These are phyloP conservation scores for Conger conger DNA, from an alignment of 2,113 vertebrate genomes.

Conservation along the genomic window DNA sequence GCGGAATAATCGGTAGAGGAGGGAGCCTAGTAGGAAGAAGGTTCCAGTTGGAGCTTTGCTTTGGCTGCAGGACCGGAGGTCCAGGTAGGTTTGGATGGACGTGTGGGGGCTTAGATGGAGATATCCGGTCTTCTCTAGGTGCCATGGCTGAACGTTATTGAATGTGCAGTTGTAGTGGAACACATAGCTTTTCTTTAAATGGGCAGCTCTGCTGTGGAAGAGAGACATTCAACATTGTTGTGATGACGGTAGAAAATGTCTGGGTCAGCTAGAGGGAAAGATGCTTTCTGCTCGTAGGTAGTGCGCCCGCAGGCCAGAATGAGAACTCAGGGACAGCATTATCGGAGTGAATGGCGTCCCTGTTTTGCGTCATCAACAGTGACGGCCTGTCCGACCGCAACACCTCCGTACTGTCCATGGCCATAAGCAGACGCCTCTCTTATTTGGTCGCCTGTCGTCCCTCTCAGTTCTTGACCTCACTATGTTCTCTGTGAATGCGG, in stretches of 20 bases:
- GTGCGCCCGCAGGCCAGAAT: background rate
- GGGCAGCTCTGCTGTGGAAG: background rate
- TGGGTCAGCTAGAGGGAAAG: background rate
- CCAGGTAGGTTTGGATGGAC: background rate
- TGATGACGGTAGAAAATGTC: conserved; percentile 27
- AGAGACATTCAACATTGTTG: conserved; percentile 14
- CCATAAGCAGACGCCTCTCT: background rate
- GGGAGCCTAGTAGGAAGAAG: background rate
- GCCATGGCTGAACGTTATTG: background rate
- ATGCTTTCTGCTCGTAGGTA: background rate
- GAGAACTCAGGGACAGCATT: too few relatives aligned
- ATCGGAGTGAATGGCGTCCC: too few relatives aligned
- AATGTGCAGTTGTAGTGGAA: too few relatives aligned
- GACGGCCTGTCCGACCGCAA: too few relatives aligned
- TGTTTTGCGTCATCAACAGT: too few relatives aligned
- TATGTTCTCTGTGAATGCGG: too few relatives aligned
- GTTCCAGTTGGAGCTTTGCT: background rate
- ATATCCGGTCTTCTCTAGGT: too few relatives aligned
- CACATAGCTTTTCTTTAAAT: background rate
- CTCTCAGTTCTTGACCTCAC: too few relatives aligned
- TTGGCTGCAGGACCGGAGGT: background rate
- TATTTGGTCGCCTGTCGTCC: too few relatives aligned
- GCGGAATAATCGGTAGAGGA: background rate
- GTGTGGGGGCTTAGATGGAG: too few relatives aligned
- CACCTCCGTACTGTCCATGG: background rate